Base-by-base conservation (phyloP, 2,888 invertebrate genomes). In the Tetropium fuscum region DNA sequence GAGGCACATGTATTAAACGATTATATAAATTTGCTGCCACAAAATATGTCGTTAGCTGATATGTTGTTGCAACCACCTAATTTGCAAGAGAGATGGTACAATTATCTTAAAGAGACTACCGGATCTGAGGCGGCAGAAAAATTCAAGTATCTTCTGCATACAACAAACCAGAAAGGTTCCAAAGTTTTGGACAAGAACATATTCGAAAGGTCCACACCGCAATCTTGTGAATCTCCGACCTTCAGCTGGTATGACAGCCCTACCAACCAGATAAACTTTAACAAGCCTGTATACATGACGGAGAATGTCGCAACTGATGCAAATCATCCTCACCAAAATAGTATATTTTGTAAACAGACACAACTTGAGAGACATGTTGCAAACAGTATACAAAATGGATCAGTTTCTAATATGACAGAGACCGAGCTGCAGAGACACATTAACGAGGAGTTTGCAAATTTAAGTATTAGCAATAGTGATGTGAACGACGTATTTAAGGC, bases 71-170 rank as follows among this genome's bases (percentile, higher is more conserved):
- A 86, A 63, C 83, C 86, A 0, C 67, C 72, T 4, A 68, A 61
- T 27, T 64, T 78, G 36, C 80, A 80, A 44, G 77, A 77, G 53
- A 64, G 74, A 27, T 87, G 87, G 87, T 87, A 84, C 69, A 77
- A 84, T 10, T 85, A 86, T 61, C 74, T 87, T 16, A 71, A 84
- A 13, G 85, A 85, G 11, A 51, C 10, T 27, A 82, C 84, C 47
- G 87, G 87, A 0, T 78, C 83, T 30, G 86, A 87, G 48, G 84
- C 85, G 1, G 87, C 87, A 1, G 84, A 84, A 63, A 86, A 85
- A 72, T 87, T 85, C 67, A 83, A 80, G 65, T 79, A 79, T 57
- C 72, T 80, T 2, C 73, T 79, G 32, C 73, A 74, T 34, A 74
- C 76, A 3, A 73, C 72, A 47, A 74, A 68, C 70, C 76, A 74